Base-by-base conservation (phyloP, 1,140 invertebrate genomes). In the Lethrus apterus region DNA sequence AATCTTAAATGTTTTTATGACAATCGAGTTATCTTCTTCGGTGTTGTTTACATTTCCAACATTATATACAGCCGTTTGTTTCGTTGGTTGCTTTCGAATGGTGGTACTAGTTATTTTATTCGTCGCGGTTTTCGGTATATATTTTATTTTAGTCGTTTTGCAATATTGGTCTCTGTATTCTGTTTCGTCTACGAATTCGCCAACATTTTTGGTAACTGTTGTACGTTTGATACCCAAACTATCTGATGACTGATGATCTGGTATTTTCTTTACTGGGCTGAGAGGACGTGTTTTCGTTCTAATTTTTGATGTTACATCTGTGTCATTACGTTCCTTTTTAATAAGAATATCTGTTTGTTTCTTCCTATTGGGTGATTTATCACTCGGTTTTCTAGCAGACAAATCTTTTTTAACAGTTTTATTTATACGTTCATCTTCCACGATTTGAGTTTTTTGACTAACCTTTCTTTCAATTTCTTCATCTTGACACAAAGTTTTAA, bases 331-430 rank as follows among this genome's bases (percentile, higher is more conserved):
- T 42, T 48, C 43, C 44, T 42, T 46, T 46, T 45, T 40, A 9
- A 48, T 44, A 17, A 46, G 36, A 21, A 42, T 51, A 11, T 51
- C 17, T 4, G 15, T 46, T 9, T 9, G 18, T 34, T 29, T 35
- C 15, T 24, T 24, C 3, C 11, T 46, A 2, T 14, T 19, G 9
- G 40, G n/a, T 15, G 10, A 26, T 17, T 42, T 42, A 13, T 19
- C 17, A n/a, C 9, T 3, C 3, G 9, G 9, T 10, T 17, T 19
- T 36, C 48, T 45, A 11, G 30, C 44, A 2, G 52, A 47, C 11
- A 51, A 46, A 48, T 54, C 52, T 47, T 55, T 59, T 36, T 59
- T 57, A 17, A 52, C 52, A 30, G 44, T 50, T 43, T 51, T 58
- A 33, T 3, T 34, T 13, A 3, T 34, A 14, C 14, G 33, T 18